Conservation (phyloP, 2,797 vertebrate genomes). For the Phataginus tricuspis region DNA sequence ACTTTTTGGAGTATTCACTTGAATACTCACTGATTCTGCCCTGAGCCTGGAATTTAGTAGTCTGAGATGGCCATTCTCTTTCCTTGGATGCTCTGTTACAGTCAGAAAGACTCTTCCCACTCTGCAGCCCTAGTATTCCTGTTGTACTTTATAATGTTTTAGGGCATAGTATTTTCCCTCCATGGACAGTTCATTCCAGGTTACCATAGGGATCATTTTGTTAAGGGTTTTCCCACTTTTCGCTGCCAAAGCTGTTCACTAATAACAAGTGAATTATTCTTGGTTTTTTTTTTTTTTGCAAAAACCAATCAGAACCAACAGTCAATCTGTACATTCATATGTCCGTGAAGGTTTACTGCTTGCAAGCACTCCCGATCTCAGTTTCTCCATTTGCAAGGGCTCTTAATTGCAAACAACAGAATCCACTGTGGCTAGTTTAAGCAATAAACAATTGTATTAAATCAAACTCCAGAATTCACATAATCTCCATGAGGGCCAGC, state of each 20-base stretch:
- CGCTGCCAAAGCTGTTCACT: neutral
- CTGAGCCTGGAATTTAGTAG: neutral
- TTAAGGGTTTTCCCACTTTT: slow-evolving; percentile 3
- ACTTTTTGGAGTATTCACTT: neutral
- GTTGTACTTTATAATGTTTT: neutral
- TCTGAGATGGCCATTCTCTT: neutral
- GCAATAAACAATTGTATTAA: neutral
- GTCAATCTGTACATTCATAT: neutral
- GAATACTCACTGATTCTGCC: neutral
- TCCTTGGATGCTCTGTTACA: neutral
- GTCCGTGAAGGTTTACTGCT: neutral
- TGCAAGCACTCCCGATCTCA: neutral
- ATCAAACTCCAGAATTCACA: neutral
- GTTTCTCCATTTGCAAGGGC: neutral
- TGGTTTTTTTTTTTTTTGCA: neutral
- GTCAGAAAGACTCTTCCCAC: neutral
- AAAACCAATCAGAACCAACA: neutral
- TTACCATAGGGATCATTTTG: neutral
- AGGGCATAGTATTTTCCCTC: neutral
- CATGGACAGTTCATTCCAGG: neutral
- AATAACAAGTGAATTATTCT: neutral
- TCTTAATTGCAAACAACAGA: neutral
- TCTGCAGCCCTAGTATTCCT: neutral
- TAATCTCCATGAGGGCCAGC: neutral
- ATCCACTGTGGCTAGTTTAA: neutral